phyloP scores from a whole-genome alignment of 2,113 vertebrate genomes.

The Calidris pygmaea region DNA sequence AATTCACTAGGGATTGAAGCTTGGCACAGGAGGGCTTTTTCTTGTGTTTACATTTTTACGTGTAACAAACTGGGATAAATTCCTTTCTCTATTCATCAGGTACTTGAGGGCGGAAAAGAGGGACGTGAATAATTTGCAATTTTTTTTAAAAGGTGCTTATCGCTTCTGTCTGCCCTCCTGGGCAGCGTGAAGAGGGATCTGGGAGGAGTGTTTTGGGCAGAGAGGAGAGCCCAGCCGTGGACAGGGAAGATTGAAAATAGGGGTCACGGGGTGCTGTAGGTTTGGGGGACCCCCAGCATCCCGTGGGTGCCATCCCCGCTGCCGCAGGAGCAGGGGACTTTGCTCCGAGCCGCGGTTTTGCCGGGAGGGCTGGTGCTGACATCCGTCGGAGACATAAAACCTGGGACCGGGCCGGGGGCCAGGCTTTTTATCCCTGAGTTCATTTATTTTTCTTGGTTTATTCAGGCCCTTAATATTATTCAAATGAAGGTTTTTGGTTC shows the following conservation, averaged over 20 bases:
- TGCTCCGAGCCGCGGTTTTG: not conserved
- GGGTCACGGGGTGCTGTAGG: not conserved
- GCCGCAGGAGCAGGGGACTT: not conserved
- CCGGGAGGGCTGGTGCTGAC: not conserved
- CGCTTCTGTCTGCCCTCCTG: not conserved
- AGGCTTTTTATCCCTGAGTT: slow-evolving; percentile 28
- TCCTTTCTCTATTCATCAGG: not conserved
- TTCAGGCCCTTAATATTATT: not conserved
- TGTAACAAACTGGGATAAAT: not conserved
- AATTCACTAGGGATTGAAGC: not conserved
- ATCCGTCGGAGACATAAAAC: not conserved
- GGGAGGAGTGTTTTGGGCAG: not conserved
- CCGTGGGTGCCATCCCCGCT: not conserved
- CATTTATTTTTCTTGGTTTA: slow-evolving; percentile 41
- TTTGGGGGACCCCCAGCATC: not conserved
- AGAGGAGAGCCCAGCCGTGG: not conserved
- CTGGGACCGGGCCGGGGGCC: not conserved
- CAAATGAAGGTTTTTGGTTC: not conserved
- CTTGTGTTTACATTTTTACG: not conserved
- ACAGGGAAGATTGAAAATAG: not conserved
- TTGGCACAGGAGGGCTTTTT: not conserved
- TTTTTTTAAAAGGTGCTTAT: not conserved
- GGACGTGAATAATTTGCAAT: not conserved
- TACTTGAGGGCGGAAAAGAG: not conserved
- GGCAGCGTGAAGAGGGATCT: accelerated